phyloP scores from a whole-genome alignment of 2,113 vertebrate genomes.

The Thunnus thynnus region DNA sequence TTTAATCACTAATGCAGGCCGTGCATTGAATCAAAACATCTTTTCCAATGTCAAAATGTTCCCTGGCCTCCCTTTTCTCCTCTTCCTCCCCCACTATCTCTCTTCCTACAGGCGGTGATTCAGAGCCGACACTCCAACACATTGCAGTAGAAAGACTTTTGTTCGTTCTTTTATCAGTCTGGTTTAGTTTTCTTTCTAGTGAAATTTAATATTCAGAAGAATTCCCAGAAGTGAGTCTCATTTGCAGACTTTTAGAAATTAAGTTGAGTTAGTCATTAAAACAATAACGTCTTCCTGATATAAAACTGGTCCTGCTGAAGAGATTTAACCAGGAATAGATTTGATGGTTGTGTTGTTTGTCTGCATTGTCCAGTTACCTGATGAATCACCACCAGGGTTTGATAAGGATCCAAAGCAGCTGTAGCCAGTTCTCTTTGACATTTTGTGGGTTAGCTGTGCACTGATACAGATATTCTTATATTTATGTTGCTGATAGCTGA shows the following conservation, averaged over 20 bases:
- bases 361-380: too few species aligned
- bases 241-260: neutral
- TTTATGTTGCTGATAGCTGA: too few species aligned
- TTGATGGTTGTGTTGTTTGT: too few species aligned
- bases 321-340: too few species aligned
- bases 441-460: too few species aligned
- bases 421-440: too few species aligned
- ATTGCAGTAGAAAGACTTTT: neutral
- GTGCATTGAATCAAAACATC: neutral
- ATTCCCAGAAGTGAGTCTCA: constrained; percentile 5
- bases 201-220: constrained; percentile 4
- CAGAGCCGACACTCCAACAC: constrained; percentile 42
- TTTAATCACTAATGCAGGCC: neutral
- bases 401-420: too few species aligned
- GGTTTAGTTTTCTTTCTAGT: neutral
- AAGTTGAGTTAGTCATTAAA: constrained; percentile 12
- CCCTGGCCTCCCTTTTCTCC: neutral
- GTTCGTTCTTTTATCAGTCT: neutral
- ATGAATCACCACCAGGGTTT: too few species aligned
- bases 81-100: constrained; percentile 46
- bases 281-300: neutral
- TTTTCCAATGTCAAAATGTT: constrained; percentile 39
- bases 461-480: too few species aligned
- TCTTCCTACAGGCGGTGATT: constrained; percentile 63
- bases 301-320: too few species aligned